Evolutionary conservation across 2,888 invertebrate genomes (phyloP), one percentile per base, ranked within the genome.

Genomic region (Aphidoletes aphidimyza): DNA sequence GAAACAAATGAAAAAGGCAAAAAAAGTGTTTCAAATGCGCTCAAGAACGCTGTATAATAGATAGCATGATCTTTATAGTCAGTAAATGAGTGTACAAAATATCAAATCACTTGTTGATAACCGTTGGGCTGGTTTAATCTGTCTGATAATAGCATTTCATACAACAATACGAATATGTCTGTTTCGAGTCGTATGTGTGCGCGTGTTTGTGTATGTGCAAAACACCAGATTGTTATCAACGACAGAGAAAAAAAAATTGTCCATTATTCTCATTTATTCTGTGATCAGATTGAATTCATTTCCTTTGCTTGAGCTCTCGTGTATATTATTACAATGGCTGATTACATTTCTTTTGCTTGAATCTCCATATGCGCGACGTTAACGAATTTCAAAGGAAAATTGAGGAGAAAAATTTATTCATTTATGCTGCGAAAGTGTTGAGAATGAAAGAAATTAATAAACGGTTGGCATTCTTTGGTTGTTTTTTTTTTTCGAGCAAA

Each of bases 21-120:
- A 47, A 19, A 19, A 19, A 47, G 19, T 3, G 2, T 14, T 19
- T 47, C 47, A 6, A 47, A 47, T 39, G 11, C 54, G 26, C 17
- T 14, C 30, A 30, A 69, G 34, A 30, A 69, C 30, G 69, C 26
- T 6, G 26, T 26, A 54, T 6, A 8, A 54, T 22, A 54, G 54
- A 54, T 54, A 30, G 69, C 54, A 54, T 54, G 54, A 54, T 54
- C 54, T 54, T 5, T 54, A 54, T 69, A 69, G 30, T 69, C 11
- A 69, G 47, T n/a, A 26, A 34, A 69, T 69, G 69, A 69, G n/a
- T 69, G 30, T 30, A 69, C 69, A 69, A 17, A 69, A 69, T 19
- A 69, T 54, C 22, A 69, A 69, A 69, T 69, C 69, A 69, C 69
- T 69, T 69, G 69, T n/a, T 69, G 69, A 69, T 30, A 69, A 69